phyloP scores from a whole-genome alignment of 1,140 invertebrate species.

The Steinernema feltiae region DNA sequence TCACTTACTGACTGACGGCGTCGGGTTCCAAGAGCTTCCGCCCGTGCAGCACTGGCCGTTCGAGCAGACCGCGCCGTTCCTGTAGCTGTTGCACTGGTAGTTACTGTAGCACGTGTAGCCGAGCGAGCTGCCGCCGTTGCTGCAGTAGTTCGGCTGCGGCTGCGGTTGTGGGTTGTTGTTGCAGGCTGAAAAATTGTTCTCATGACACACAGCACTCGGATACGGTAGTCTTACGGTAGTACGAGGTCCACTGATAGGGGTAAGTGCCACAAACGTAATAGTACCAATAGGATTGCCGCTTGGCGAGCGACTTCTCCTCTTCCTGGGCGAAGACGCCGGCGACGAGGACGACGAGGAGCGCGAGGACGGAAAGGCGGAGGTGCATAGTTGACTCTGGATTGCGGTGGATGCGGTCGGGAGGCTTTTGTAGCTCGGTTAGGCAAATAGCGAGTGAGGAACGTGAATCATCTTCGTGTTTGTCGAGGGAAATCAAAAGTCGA shows the following conservation, averaged over 20 bases:
- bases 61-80: not conserved
- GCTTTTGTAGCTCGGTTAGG: too few relatives aligned
- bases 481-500: too few relatives aligned
- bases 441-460: too few relatives aligned
- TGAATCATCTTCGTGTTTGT: too few relatives aligned
- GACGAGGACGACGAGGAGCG: not conserved
- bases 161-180: not conserved
- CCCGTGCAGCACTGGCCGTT: not conserved
- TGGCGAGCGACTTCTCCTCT: not conserved
- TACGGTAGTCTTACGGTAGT: not conserved
- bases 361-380: not conserved
- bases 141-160: not conserved
- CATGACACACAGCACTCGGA: not conserved
- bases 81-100: not conserved
- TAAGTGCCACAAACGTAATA: slow-evolving; percentile 3
- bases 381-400: not conserved
- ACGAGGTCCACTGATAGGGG: slow-evolving; percentile 5
- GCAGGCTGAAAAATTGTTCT: not conserved
- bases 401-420: too few relatives aligned
- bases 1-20: not conserved
- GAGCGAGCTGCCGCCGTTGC: not conserved
- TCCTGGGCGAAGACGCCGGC: not conserved
- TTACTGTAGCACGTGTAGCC: not conserved
- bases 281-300: slow-evolving; percentile 1
- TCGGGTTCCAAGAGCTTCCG: not conserved